These are phyloP conservation scores for Scaptomyza cyrtandrae DNA, from an alignment of 2,888 invertebrate species.

Conservation along the genomic window DNA sequence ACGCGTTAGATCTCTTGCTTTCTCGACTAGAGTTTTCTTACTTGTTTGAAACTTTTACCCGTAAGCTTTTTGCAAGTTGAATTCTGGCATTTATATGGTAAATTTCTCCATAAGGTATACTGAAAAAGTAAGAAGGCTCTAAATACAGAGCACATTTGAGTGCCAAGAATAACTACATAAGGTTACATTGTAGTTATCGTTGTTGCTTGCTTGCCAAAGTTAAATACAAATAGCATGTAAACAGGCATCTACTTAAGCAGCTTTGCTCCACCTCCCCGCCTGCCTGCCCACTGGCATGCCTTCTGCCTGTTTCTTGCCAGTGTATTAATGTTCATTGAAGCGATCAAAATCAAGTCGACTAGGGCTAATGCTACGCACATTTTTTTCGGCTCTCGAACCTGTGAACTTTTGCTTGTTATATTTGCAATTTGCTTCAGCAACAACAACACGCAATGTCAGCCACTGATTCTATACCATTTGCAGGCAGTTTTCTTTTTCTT, in stretches of 20 bases:
- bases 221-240: constrained; percentile 80
- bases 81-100: too few species aligned
- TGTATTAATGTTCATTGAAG: constrained; percentile 81
- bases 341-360: constrained; percentile 81
- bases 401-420: constrained; percentile 76
- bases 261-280: constrained; percentile 39
- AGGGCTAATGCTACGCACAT: constrained; percentile 77
- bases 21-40: too few species aligned
- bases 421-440: constrained; percentile 72
- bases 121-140: too few species aligned
- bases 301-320: constrained; percentile 27
- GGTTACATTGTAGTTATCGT: constrained; percentile 31
- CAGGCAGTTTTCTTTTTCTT: constrained; percentile 68
- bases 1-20: too few species aligned
- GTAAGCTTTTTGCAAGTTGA: too few species aligned
- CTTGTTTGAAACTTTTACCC: too few species aligned
- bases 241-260: constrained; percentile 75
- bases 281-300: not conserved
- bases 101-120: too few species aligned
- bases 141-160: constrained; percentile 26
- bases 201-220: constrained; percentile 48
- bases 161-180: constrained; percentile 48
- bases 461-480: constrained; percentile 68
- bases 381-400: constrained; percentile 50
- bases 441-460: constrained; percentile 39